phyloP scores from a whole-genome alignment of 1,140 invertebrate genomes.

The Platorchestia sp. region DNA sequence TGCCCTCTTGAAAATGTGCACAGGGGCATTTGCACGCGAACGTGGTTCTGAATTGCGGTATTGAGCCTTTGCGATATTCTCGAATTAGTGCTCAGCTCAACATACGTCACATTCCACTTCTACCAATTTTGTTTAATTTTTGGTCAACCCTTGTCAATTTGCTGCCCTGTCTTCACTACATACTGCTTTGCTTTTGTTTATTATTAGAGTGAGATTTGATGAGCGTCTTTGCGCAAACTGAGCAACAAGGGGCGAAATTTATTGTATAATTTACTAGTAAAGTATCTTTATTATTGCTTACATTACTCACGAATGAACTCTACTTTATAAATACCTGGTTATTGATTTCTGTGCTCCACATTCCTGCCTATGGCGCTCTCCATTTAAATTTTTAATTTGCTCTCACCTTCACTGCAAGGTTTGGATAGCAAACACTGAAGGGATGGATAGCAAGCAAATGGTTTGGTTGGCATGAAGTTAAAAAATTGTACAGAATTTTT shows the following conservation, averaged over 20 bases:
- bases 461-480: not conserved
- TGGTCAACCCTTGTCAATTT: too few relatives aligned
- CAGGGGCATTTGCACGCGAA: too few relatives aligned
- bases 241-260: not conserved
- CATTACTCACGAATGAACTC: not conserved
- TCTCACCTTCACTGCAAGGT: not conserved
- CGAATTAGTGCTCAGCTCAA: not conserved
- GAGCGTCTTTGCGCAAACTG: too few relatives aligned
- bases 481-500: not conserved
- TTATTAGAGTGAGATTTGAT: not conserved
- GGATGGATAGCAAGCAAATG: not conserved
- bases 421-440: not conserved
- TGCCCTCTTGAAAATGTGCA: not conserved
- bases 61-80: too few relatives aligned
- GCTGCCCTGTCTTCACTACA: not conserved
- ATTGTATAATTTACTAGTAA: not conserved
- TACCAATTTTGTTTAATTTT: too few relatives aligned
- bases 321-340: not conserved
- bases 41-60: too few relatives aligned
- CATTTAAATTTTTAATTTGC: not conserved
- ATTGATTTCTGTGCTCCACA: not conserved
- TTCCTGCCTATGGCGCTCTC: not conserved
- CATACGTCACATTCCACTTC: not conserved
- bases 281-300: not conserved
- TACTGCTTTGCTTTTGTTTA: not conserved